These are phyloP conservation scores for Apistogramma diplotaenia DNA, from an alignment of 2,113 vertebrate species.

Conservation along the genomic window DNA sequence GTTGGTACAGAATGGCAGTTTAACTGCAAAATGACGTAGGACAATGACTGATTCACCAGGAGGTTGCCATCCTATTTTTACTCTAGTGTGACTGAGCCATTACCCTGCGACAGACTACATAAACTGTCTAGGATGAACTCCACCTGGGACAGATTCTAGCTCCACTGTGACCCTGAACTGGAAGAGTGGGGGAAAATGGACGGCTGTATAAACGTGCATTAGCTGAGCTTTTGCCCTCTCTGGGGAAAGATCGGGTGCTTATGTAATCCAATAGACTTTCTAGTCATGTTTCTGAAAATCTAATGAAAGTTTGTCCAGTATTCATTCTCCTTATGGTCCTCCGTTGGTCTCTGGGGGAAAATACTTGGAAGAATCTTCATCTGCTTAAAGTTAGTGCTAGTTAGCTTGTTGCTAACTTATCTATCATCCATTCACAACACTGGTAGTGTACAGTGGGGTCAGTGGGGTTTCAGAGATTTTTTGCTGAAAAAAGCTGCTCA, in stretches of 20 bases:
- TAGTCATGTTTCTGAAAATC: neutral
- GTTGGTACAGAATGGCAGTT: neutral
- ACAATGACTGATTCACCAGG: neutral
- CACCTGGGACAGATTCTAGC: no score
- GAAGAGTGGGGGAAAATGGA: no score
- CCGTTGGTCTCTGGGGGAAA: neutral
- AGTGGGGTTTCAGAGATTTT: neutral
- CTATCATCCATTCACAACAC: neutral
- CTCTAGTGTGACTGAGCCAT: neutral
- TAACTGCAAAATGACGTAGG: neutral
- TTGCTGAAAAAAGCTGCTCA: neutral
- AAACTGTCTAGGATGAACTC: neutral
- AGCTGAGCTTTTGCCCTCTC: neutral
- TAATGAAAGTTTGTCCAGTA: neutral
- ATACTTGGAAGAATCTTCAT: neutral
- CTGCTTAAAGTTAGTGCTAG: neutral
- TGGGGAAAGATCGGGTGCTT: no score
- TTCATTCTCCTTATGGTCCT: neutral
- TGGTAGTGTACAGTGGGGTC: neutral
- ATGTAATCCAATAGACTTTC: no score
- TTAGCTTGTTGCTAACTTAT: neutral
- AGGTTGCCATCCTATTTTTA: accelerated
- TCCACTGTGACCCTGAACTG: no score
- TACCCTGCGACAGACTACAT: neutral
- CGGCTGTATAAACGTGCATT: neutral